phyloP scores from a whole-genome alignment of 2,113 vertebrate species.

The Pungitius pungitius region DNA sequence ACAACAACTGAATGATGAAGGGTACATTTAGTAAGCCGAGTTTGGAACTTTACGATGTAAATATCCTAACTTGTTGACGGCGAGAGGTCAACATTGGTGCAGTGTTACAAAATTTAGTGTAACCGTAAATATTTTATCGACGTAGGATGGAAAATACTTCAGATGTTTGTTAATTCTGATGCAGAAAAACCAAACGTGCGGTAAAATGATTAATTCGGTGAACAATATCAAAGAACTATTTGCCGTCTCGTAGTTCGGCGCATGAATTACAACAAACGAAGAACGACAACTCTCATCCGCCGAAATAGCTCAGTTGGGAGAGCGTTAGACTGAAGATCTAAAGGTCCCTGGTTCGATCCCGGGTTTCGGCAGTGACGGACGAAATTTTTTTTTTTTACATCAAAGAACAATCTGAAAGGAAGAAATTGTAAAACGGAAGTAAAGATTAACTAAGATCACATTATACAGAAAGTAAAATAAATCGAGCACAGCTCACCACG shows the following conservation, averaged over 20 bases:
- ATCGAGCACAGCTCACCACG: not conserved
- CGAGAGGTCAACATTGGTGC: too few species aligned
- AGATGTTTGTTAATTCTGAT: not conserved
- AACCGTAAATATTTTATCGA: not conserved
- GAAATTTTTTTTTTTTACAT: too few species aligned
- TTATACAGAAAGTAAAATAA: too few species aligned
- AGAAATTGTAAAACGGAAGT: too few species aligned
- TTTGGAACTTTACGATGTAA: too few species aligned
- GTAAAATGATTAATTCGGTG: not conserved
- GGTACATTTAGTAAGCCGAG: not conserved
- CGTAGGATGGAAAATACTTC: too few species aligned
- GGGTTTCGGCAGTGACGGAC: constrained; percentile 41
- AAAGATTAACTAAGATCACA: too few species aligned
- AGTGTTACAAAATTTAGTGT: too few species aligned
- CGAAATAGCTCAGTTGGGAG: constrained; percentile 63
- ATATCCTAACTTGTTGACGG: too few species aligned
- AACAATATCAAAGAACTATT: fast-evolving
- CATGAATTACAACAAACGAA: fast-evolving
- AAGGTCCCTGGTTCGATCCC: constrained; percentile 64
- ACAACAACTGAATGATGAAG: not conserved
- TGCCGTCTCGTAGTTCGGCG: not conserved
- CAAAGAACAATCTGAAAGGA: too few species aligned
- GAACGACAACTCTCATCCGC: too few species aligned
- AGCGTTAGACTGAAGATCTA: constrained; percentile 56
- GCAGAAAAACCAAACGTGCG: not conserved